Percentiles rank a stretch among this genome's conserved stretches.
Evolutionary conservation across 2,888 invertebrate genomes (phyloP).

Genomic region (Luperina testacea): DNA sequence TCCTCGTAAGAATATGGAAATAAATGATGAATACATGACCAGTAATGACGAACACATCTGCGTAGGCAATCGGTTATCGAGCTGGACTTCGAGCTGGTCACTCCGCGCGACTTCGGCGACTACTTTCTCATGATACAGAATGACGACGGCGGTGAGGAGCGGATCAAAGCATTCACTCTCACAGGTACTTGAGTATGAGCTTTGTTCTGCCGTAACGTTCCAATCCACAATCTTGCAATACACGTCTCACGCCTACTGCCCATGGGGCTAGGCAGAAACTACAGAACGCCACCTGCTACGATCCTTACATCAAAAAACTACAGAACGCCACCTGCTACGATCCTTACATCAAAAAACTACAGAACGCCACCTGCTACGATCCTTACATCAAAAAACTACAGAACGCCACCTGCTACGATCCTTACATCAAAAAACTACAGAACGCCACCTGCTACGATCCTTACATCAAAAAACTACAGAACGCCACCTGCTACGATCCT

Average conservation of each 20-base stretch:
- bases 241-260: too few species aligned
- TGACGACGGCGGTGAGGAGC: constrained; percentile 78
- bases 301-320: neutral
- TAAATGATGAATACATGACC: neutral
- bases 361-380: neutral
- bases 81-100: constrained; percentile 69
- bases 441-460: too few species aligned
- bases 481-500: too few species aligned
- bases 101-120: constrained; percentile 76
- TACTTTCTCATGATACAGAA: constrained; percentile 77
- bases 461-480: neutral
- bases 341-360: neutral
- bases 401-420: too few species aligned
- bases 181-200: constrained; percentile 50
- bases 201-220: neutral
- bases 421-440: neutral
- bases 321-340: neutral
- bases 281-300: neutral
- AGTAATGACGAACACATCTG: neutral
- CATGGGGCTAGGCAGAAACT: neutral
- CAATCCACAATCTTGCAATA: neutral
- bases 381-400: neutral
- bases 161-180: constrained; percentile 73
- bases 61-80: constrained; percentile 73
- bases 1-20: neutral